phyloP scores from a whole-genome alignment of 1,140 invertebrate species.

The Oppia nitens region DNA sequence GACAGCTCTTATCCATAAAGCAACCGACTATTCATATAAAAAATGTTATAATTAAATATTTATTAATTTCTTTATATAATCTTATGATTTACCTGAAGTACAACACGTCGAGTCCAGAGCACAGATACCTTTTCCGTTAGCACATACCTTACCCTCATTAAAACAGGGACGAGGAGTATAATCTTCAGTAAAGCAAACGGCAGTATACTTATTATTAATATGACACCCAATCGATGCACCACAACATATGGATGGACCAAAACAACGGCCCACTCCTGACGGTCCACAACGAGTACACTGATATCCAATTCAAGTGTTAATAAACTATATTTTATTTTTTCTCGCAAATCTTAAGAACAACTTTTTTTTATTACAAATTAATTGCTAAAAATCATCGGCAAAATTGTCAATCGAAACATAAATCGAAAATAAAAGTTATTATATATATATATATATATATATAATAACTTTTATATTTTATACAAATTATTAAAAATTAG shows the following conservation, averaged over 20 bases:
- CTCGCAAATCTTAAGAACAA: no score
- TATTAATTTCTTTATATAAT: background rate
- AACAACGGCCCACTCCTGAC: conserved; percentile 4
- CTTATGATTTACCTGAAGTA: conserved; percentile 1
- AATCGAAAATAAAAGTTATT: no score
- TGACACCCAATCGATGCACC: conserved; percentile 5
- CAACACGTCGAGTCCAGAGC: conserved; percentile 9
- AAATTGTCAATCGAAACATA: no score
- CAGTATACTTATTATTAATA: background rate
- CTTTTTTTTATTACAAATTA: no score
- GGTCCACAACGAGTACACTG: conserved; percentile 13
- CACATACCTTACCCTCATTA: conserved; percentile 1
- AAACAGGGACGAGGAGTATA: conserved; percentile 4
- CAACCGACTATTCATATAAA: background rate
- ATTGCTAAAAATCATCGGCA: no score
- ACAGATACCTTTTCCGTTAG: conserved; percentile 8
- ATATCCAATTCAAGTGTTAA: background rate
- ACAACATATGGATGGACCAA: conserved; percentile 8
- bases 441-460: no score
- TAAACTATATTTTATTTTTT: background rate
- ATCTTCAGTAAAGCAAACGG: background rate
- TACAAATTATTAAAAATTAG: no score
- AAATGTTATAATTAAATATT: background rate
- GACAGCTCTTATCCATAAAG: conserved; percentile 7
- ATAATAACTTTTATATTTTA: no score